Evolutionary conservation across 2,797 vertebrate genomes (phyloP), one percentile per base, ranked within the genome.

Genomic region (Acanthornis magna): DNA sequence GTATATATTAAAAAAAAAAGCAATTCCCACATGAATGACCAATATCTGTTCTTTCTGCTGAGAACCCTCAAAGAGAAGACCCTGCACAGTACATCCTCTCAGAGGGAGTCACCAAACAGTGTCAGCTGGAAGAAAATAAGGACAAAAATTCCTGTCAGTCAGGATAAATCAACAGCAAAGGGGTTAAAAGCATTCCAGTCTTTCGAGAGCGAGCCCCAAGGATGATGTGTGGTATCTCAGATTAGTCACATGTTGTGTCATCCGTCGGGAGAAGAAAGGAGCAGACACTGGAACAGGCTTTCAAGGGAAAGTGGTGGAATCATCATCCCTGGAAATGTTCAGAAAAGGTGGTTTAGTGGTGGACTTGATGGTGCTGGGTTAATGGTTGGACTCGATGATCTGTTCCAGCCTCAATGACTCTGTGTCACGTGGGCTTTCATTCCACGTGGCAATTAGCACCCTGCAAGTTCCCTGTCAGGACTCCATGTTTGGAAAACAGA

Each of bases 381-480:
- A 3, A 11, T 22, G n/a, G 25, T 4, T 47, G 58, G 25, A 10
- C 51, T 60, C 2, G 0, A 18, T 38, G 58, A 32, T 7, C 13
- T 47, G 53, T 60, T 40, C 45, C 60, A 77, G 47, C 32, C 22
- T 30, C 3, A 47, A 16, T 5, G 38, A 19, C 25, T n/a, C 38
- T 47, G 16, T 7, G 79, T 10, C 60, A 36, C 11, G 5, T 10
- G 80, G 57, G 4, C 32, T 5, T 45, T n/a, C 40, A 30, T 36
- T 88, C 93, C 75, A 40, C 48, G 13, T 48, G 54, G 61, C 85
- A 89, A 42, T 77, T 92, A 51, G 48, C 77, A 48, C 55, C 55
- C 88, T 78, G 53, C 61, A 88, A 85, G 80, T 67, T 91, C 48
- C 50, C 21, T 88, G 81, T 54, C 75, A 85, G 55, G 65, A 17